A percentile compares a stretch with the other conserved stretches of the same genome.
These are phyloP conservation scores for Leptothorax acervorum DNA, from an alignment of 2,888 invertebrate species.

Conservation along the genomic window DNA sequence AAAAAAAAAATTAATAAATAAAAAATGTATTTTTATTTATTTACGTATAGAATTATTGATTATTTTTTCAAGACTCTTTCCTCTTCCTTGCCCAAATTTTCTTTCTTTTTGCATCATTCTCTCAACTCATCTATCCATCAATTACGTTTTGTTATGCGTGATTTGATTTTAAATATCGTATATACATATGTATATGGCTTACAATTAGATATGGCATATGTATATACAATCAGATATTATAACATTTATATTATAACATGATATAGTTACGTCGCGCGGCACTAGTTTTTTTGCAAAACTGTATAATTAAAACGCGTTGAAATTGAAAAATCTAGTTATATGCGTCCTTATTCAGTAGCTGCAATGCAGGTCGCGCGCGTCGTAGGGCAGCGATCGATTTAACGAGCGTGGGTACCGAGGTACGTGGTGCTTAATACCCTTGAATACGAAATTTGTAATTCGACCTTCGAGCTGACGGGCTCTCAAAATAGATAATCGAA, in stretches of 20 bases:
- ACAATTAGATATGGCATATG: background rate
- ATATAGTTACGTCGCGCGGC: background rate
- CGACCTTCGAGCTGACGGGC: slow-evolving; percentile 35
- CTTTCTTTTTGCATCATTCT: background rate
- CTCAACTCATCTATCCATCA: background rate
- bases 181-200: background rate
- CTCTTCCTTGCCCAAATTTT: background rate
- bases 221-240: background rate
- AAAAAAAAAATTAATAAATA: too few species aligned
- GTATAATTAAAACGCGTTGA: slow-evolving; percentile 53
- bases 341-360: slow-evolving; percentile 58
- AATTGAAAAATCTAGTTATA: slow-evolving; percentile 71
- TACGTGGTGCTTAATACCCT: slow-evolving; percentile 46
- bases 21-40: background rate
- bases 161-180: background rate
- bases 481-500: slow-evolving; percentile 55
- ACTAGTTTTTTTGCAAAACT: slow-evolving; percentile 20
- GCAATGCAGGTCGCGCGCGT: slow-evolving; percentile 73
- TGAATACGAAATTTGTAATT: slow-evolving; percentile 43
- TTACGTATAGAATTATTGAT: background rate
- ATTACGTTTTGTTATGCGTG: background rate
- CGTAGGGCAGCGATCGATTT: slow-evolving; percentile 72
- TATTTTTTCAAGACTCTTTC: background rate
- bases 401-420: slow-evolving; percentile 65
- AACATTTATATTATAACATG: background rate